These are phyloP conservation scores for Philopedon plagiatum DNA, from an alignment of 2,888 invertebrate species.

Conservation along the genomic window DNA sequence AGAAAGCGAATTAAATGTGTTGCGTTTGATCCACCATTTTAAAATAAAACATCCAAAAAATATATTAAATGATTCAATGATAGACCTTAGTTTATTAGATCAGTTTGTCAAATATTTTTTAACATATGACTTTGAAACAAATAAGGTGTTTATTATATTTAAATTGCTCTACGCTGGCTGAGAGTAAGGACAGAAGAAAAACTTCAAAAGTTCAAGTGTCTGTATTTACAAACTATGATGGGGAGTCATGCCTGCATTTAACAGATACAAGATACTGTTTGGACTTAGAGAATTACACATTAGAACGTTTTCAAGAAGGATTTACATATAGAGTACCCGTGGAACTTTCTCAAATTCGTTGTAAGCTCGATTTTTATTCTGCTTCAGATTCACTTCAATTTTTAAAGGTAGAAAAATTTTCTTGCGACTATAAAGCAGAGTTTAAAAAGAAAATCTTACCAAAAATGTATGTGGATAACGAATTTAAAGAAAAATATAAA, in stretches of 20 bases:
- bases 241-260: background rate
- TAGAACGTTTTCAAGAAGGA: background rate
- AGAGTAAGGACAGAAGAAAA: background rate
- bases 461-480: slow-evolving; percentile 20
- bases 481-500: slow-evolving; percentile 16
- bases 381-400: background rate
- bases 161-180: background rate
- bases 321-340: background rate
- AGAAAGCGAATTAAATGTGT: background rate
- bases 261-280: background rate
- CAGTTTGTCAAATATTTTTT: slow-evolving; percentile 6
- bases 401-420: background rate
- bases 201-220: background rate
- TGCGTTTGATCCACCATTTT: slow-evolving; percentile 8
- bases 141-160: background rate
- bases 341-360: background rate
- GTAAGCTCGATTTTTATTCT: background rate
- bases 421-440: background rate
- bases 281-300: background rate
- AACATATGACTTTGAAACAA: background rate
- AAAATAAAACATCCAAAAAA: slow-evolving; percentile 11
- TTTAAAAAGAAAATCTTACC: slow-evolving; percentile 6
- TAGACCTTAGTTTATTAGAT: background rate
- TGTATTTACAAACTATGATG: background rate
- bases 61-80: background rate